A percentile compares a stretch with the other conserved stretches of the same genome.
These are phyloP conservation scores for Turdus rufiventris DNA, from an alignment of 2,113 vertebrate genomes.

Conservation along the genomic window DNA sequence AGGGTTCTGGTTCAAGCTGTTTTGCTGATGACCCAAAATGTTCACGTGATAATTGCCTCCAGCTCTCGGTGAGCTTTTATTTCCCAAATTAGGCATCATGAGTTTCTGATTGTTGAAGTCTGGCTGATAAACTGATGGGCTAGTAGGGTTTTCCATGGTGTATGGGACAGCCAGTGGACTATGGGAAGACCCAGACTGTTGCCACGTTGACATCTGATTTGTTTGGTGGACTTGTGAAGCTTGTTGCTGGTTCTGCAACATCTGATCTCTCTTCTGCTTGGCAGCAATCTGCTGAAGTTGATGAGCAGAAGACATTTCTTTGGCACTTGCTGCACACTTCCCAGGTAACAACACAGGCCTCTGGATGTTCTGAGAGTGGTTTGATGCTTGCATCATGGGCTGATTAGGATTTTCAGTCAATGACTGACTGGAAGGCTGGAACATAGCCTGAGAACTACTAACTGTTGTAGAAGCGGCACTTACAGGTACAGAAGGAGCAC, in stretches of 20 bases:
- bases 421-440: conserved; percentile 70
- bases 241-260: conserved; percentile 78
- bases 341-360: conserved; percentile 82
- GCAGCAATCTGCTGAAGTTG: conserved; percentile 88
- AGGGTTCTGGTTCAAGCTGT: conserved; percentile 73
- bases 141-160: conserved; percentile 86
- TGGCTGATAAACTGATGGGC: conserved; percentile 85
- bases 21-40: conserved; percentile 82
- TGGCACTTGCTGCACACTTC: conserved; percentile 82
- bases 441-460: conserved; percentile 73
- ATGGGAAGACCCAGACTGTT: conserved; percentile 80
- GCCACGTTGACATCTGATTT: conserved; percentile 82
- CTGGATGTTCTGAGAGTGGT: conserved; percentile 75
- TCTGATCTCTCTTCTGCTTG: conserved; percentile 81
- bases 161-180: conserved; percentile 81
- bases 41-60: conserved; percentile 79
- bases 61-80: conserved; percentile 86
- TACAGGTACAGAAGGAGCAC: conserved; percentile 77
- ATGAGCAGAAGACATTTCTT: conserved; percentile 88
- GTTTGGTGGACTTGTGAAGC: conserved; percentile 69
- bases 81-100: conserved; percentile 78
- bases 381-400: conserved; percentile 71
- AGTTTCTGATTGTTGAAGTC: conserved; percentile 87
- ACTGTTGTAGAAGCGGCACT: conserved; percentile 78
- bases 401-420: conserved; percentile 68